Base-by-base conservation (phyloP, 2,888 invertebrate species). In the Sphinx pinastri region DNA sequence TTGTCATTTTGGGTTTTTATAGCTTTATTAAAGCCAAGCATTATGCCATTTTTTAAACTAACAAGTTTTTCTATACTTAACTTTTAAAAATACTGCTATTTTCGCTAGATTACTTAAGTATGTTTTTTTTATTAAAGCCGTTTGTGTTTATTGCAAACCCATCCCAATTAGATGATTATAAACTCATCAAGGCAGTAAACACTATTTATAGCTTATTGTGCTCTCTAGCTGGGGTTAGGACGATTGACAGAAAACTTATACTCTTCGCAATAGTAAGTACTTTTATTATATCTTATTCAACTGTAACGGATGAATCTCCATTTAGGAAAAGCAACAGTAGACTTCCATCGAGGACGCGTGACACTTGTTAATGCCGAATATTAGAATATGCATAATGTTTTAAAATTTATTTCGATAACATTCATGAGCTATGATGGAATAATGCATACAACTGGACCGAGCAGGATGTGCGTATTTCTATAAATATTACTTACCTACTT, bases 171-270 rank as follows among this genome's bases (percentile, higher is more conserved):
- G 14, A 13, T 31, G 14, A 38, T 59, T 59, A 59, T 38, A 59
- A 59, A 59, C 31, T 31, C 58, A 59, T 59, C 14, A 59, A 38
- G 31, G 58, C n/a, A n/a, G 31, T 59, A 59, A 58, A n/a, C 58
- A 59, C 8, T 14, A 31, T 59, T 38, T 38, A 38, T 38, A 38
- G 38, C 38, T 38, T 38, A 38, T 8, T 38, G 5, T 38, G 38
- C 8, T 38, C 38, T 38, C 8, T 0, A 38, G 38, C 38, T 38
- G 38, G 38, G 38, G 6, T 38, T 38, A 8, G 8, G 38, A 38
- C 5, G 8, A 38, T 38, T 38, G 38, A 5, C 38, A 38, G 38
- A 38, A 38, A 38, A 5, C 25, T 25, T 25, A 25, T 25, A 25
- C 25, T 25, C 25, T 25, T 25, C 25, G 25, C 5, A 38, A 38